Conservation (phyloP, 2,797 vertebrate species). For the Rhyacichthys aspro region DNA sequence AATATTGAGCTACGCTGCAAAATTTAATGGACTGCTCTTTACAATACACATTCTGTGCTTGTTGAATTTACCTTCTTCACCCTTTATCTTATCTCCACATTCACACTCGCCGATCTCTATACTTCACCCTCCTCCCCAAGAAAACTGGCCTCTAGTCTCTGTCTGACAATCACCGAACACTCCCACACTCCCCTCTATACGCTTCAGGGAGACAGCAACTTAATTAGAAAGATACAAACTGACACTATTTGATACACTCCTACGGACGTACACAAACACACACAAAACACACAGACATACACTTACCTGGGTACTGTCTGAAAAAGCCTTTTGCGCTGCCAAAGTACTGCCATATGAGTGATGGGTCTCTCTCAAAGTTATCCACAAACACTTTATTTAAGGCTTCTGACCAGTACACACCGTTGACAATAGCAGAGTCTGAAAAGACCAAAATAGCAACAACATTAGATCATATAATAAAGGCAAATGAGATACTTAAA, state of each 20-base stretch:
- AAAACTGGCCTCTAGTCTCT: constrained; percentile 26
- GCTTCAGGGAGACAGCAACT: constrained; percentile 34
- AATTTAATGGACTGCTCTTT: constrained; percentile 3
- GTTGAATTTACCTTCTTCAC: constrained; percentile 18
- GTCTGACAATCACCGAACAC: constrained; percentile 40
- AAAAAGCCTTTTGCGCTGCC: constrained; percentile 96
- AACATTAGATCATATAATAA: not conserved
- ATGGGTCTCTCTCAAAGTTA: constrained; percentile 94
- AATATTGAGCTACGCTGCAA: constrained; percentile 1
- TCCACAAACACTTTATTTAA: constrained; percentile 96
- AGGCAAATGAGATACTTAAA: constrained; percentile 15
- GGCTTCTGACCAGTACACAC: constrained; percentile 94
- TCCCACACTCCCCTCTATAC: constrained; percentile 20
- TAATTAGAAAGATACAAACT: constrained; percentile 51
- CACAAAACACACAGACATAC: constrained; percentile 2
- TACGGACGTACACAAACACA: constrained; percentile 20
- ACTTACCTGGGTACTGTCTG: constrained; percentile 92
- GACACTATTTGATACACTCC: not conserved
- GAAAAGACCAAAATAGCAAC: constrained; percentile 6
- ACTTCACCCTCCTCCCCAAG: not conserved
- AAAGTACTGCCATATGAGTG: constrained; percentile 95
- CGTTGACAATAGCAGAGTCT: constrained; percentile 95
- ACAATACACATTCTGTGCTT: no score
- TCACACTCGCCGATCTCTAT: constrained; percentile 9
- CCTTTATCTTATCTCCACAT: constrained; percentile 24